Evolutionary conservation across 2,113 vertebrate genomes (phyloP), one percentile per base, ranked within the genome.

Genomic region (Tor tambroides): DNA sequence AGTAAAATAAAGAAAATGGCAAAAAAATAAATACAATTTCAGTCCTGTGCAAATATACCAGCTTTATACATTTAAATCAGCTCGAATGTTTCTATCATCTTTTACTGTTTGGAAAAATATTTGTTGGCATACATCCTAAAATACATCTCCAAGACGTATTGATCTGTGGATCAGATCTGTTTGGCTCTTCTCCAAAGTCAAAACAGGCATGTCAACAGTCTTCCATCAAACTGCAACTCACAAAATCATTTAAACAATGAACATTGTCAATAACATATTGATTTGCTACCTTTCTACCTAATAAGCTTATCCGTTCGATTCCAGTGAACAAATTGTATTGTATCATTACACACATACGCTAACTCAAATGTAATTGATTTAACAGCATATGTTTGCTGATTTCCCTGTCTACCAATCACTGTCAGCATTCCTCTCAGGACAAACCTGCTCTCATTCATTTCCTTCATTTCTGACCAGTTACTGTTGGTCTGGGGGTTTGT

Each of bases 171-270:
- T 23, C 10, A 9, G 71, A n/a, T 74, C 8, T n/a, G 9, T 72
- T 74, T 74, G 71, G 35, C 35, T 74, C 10, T 21, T n/a, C 11
- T 74, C 21, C 71, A 74, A 43, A 74, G 71, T 74, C 21, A 41
- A 41, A 74, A 38, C 35, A 23, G 71, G 23, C 35, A 23, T 74
- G 35, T 49, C 43, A 51, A 30, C n/a, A 49, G 12, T 26, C n/a
- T n/a, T 4, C 43, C 43, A 49, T 28, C 43, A 49, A 77, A 46
- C 9, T 7, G 10, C 74, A 77, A 49, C 74, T 8, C 5, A 3
- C 38, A 49, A 77, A 77, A 77, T 28, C 74, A 3, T 49, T 77
- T 77, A 49, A 77, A 77, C 74, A 26, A 77, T 28, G 23, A 28
- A 28, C 41, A 46, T 17, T 49, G 74, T 76, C 74, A 49, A 76